phyloP scores from a whole-genome alignment of 2,888 invertebrate species.

The Protodeltote pygarga region DNA sequence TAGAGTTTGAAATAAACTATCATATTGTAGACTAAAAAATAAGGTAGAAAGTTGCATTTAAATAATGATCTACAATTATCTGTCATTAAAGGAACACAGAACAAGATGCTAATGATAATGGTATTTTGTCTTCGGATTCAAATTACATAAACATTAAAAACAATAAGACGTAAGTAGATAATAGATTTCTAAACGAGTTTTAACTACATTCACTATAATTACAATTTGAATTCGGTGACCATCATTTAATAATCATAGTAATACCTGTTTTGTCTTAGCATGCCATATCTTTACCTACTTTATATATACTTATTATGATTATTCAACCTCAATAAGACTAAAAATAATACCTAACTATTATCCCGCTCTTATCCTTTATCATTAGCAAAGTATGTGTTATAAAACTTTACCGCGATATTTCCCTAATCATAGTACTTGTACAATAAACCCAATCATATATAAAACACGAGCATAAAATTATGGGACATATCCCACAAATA shows the following conservation, averaged over 20 bases:
- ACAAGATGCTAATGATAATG: not conserved
- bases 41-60: no score
- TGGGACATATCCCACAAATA: conserved; percentile 55
- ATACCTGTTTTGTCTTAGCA: conserved; percentile 6
- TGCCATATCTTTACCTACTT: conserved; percentile 22
- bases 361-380: conserved; percentile 16
- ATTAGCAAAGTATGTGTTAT: conserved; percentile 36
- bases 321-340: conserved; percentile 4
- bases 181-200: conserved; percentile 29
- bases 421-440: conserved; percentile 35
- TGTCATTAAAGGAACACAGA: no score
- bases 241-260: conserved; percentile 26
- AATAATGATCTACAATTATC: no score
- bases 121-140: not conserved
- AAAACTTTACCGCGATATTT: conserved; percentile 27
- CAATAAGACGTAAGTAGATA: not conserved
- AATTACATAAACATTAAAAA: conserved; percentile 1
- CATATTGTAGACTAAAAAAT: no score
- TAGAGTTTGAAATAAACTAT: no score
- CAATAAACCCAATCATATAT: conserved; percentile 33
- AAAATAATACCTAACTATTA: conserved; percentile 27
- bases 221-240: conserved; percentile 20
- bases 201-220: conserved; percentile 39
- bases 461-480: conserved; percentile 43
- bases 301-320: conserved; percentile 8